Percentiles rank a stretch among this genome's conserved stretches.
phyloP scores from a whole-genome alignment of 2,888 invertebrate species.

The Epistrophe grossulariae region DNA sequence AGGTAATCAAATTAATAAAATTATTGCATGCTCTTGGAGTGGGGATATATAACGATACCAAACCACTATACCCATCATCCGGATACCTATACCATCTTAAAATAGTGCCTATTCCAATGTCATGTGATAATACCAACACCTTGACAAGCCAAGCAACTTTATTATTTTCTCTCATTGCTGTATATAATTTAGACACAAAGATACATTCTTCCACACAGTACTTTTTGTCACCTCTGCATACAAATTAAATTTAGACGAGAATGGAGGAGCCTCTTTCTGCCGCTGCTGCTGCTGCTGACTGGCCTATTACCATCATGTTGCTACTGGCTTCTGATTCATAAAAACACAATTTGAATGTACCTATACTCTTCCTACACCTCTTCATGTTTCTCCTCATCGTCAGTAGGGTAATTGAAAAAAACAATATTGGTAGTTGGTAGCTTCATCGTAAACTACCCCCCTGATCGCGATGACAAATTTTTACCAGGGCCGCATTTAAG shows the following conservation, averaged over 20 bases:
- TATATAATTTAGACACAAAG: constrained; percentile 32
- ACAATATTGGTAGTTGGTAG: constrained; percentile 69
- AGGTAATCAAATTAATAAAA: constrained; percentile 73
- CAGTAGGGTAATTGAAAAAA: constrained; percentile 72
- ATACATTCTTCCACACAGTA: constrained; percentile 60
- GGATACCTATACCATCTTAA: constrained; percentile 58
- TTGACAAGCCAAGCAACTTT: constrained; percentile 40
- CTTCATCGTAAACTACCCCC: constrained; percentile 65
- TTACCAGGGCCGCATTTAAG: not conserved
- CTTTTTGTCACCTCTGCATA: constrained; percentile 73
- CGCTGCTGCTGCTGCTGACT: constrained; percentile 15
- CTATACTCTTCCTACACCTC: not conserved
- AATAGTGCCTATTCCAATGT: constrained; percentile 65
- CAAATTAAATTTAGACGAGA: constrained; percentile 65
- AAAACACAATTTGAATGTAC: constrained; percentile 65
- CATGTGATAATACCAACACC: constrained; percentile 69
- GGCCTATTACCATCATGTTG: constrained; percentile 25
- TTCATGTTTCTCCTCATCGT: constrained; percentile 4
- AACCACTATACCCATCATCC: constrained; percentile 64
- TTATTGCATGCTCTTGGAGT: constrained; percentile 67
- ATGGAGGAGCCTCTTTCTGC: constrained; percentile 41
- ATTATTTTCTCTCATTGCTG: constrained; percentile 34
- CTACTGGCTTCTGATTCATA: constrained; percentile 68
- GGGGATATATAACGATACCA: constrained; percentile 25
- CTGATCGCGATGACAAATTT: constrained; percentile 52